phyloP scores from a whole-genome alignment of 1,140 invertebrate species.

The Pseudomyrmex sp. region DNA sequence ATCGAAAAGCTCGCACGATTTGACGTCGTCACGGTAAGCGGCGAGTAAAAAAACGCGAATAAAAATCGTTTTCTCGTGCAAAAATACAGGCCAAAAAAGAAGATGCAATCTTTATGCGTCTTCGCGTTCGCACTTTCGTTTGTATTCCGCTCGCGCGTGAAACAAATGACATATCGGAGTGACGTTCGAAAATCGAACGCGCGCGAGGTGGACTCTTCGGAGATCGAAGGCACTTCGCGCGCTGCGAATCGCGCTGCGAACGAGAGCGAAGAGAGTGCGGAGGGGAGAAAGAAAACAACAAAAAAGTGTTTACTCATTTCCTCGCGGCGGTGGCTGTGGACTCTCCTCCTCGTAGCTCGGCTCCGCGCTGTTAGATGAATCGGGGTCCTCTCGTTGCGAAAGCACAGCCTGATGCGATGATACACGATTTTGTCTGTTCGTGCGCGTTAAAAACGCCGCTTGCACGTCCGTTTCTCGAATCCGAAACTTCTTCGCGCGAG shows the following conservation, averaged over 20 bases:
- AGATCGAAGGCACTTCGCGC: not conserved
- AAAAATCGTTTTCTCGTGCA: not conserved
- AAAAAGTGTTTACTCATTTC: conserved; percentile 74
- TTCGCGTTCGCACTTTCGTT: not conserved
- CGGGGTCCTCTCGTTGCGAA: conserved; percentile 30
- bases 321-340: conserved; percentile 35
- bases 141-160: not conserved
- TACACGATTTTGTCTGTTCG: not conserved
- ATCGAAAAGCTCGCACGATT: conserved; percentile 43
- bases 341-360: conserved; percentile 24
- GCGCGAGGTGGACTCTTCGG: not conserved
- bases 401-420: not conserved
- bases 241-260: not conserved
- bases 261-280: conserved; percentile 11
- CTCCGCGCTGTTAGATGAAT: conserved; percentile 45
- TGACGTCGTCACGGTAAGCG: not conserved
- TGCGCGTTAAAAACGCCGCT: conserved; percentile 12
- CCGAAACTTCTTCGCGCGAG: conserved; percentile 11
- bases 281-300: not conserved
- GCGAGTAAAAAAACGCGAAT: not conserved
- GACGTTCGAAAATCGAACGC: not conserved
- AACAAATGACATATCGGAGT: not conserved
- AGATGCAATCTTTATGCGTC: not conserved
- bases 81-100: not conserved
- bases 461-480: not conserved